These are phyloP conservation scores for Megalops cyprinoides DNA, from an alignment of 2,797 vertebrate genomes.

Conservation along the genomic window DNA sequence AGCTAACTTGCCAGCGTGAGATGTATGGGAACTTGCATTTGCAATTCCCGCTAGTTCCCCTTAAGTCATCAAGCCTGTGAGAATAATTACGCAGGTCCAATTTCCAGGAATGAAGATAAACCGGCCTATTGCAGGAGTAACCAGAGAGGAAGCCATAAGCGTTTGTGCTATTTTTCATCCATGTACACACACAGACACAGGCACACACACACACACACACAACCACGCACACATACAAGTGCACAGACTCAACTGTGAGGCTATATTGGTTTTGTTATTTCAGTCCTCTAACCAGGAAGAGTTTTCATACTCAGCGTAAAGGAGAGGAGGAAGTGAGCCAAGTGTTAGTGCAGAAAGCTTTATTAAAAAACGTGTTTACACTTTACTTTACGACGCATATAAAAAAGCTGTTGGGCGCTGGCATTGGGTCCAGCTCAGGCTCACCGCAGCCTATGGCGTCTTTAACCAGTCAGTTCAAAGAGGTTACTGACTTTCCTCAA, in stretches of 20 bases:
- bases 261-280: neutral
- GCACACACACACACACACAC: constrained; percentile 40
- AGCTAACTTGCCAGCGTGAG: constrained; percentile 46
- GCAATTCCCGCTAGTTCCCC: constrained; percentile 55
- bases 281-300: neutral
- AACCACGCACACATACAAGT: constrained; percentile 36
- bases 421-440: constrained; percentile 63
- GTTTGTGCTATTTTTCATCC: neutral
- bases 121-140: constrained; percentile 36
- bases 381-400: constrained; percentile 70
- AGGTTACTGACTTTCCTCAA: constrained; percentile 52
- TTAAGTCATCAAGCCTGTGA: constrained; percentile 48
- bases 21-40: constrained; percentile 57
- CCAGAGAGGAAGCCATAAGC: neutral
- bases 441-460: constrained; percentile 56
- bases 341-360: constrained; percentile 52
- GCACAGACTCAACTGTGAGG: neutral
- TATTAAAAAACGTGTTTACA: constrained; percentile 72
- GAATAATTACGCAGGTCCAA: constrained; percentile 51
- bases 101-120: constrained; percentile 39
- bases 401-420: constrained; percentile 61
- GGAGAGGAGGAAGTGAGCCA: neutral
- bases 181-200: constrained; percentile 2
- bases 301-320: neutral
- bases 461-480: constrained; percentile 57